phyloP scores from a whole-genome alignment of 2,888 invertebrate genomes.

The Lasioglossum lativentre region DNA sequence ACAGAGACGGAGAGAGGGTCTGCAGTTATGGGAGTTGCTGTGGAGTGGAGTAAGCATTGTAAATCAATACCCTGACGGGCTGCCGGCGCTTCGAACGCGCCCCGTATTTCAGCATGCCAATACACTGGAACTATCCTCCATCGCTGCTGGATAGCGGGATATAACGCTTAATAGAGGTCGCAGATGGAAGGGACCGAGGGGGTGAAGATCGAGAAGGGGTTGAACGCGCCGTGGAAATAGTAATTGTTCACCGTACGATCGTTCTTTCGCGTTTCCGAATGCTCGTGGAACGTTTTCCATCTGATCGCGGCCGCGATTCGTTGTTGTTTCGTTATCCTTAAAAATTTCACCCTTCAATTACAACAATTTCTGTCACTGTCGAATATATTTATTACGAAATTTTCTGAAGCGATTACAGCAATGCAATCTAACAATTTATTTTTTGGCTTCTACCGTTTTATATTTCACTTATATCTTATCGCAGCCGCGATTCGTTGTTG shows the following conservation, averaged over 20 bases:
- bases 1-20: slow-evolving; percentile 50
- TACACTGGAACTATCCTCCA: slow-evolving; percentile 73
- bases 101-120: slow-evolving; percentile 72
- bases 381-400: too few relatives aligned
- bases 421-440: too few relatives aligned
- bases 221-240: neutral
- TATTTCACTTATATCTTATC: too few relatives aligned
- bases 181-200: slow-evolving; percentile 24
- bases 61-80: slow-evolving; percentile 80
- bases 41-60: slow-evolving; percentile 80
- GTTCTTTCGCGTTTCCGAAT: neutral
- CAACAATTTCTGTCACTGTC: too few relatives aligned
- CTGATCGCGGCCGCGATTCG: neutral
- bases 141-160: slow-evolving; percentile 69
- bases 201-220: neutral
- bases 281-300: neutral
- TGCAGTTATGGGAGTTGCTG: slow-evolving; percentile 78
- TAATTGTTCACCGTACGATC: neutral
- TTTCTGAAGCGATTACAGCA: too few relatives aligned
- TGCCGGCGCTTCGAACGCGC: slow-evolving; percentile 72
- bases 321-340: neutral
- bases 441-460: too few relatives aligned
- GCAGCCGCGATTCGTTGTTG: neutral
- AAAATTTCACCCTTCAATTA: too few relatives aligned
- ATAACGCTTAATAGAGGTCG: slow-evolving; percentile 66